Evolutionary conservation across 2,888 invertebrate genomes (phyloP).

Genomic region (Steinernema carpocapsae): DNA sequence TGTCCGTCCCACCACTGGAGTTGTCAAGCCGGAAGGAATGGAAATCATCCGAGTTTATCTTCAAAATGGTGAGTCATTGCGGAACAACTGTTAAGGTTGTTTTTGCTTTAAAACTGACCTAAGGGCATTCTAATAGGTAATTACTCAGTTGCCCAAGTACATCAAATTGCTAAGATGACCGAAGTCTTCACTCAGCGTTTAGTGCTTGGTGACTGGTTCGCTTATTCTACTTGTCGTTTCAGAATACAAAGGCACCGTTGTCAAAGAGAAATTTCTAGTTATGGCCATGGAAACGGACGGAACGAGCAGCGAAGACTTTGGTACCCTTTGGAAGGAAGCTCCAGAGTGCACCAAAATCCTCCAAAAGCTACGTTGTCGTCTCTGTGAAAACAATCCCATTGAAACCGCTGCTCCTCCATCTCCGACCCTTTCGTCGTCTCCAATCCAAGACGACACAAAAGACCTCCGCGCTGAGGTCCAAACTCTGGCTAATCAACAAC

Average conservation of each 20-base stretch:
- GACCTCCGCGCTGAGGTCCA: constrained; percentile 30
- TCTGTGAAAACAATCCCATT: constrained; percentile 26
- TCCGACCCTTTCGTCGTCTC: constrained; percentile 13
- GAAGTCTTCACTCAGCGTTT: no score
- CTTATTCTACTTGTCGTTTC: constrained; percentile 36
- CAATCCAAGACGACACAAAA: constrained; percentile 22
- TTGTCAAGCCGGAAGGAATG: constrained; percentile 51
- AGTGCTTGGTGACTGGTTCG: no score
- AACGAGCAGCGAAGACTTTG: constrained; percentile 51
- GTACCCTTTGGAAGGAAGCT: constrained; percentile 49
- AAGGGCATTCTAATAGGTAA: no score
- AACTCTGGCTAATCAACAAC: constrained; percentile 18
- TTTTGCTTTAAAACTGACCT: no score
- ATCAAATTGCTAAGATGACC: no score
- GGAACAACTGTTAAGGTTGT: not conserved
- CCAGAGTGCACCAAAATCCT: constrained; percentile 47
- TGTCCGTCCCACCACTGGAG: constrained; percentile 78
- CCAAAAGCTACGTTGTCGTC: constrained; percentile 51
- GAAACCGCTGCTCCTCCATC: not conserved
- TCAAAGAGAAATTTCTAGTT: constrained; percentile 57
- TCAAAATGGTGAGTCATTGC: constrained; percentile 54
- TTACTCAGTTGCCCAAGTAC: no score
- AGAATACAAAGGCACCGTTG: constrained; percentile 58
- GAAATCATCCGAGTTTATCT: constrained; percentile 57
- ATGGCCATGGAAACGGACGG: constrained; percentile 53